Percentiles rank a stretch among this genome's conserved stretches.
Evolutionary conservation across 2,113 vertebrate species (phyloP).

Genomic region (Tupaia chinensis): DNA sequence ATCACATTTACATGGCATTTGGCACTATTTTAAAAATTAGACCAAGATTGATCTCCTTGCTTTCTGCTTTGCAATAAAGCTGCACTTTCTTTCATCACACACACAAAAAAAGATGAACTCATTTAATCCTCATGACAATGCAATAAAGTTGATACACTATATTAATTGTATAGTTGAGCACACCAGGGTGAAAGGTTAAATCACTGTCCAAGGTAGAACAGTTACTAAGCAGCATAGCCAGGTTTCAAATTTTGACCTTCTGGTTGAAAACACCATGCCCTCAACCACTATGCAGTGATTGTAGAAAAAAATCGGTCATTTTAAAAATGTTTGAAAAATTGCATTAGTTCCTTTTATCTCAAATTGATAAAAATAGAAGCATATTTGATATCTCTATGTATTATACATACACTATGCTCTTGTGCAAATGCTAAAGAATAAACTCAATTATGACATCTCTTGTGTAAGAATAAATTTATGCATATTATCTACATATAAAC

Average conservation of each 20-base stretch:
- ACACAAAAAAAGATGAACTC: not conserved
- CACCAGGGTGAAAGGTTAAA: not conserved
- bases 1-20: not conserved
- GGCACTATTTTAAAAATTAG: not conserved
- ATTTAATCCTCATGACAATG: not conserved
- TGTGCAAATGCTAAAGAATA: not conserved
- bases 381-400: not conserved
- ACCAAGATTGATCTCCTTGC: too few relatives aligned
- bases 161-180: not conserved
- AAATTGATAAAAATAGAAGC: not conserved
- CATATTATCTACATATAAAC: not conserved
- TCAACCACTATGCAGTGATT: not conserved
- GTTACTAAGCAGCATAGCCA: not conserved
- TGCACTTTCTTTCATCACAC: too few relatives aligned
- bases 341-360: not conserved
- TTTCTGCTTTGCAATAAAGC: too few relatives aligned
- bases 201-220: not conserved
- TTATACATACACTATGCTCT: not conserved
- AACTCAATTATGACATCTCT: not conserved
- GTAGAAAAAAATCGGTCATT: not conserved
- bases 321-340: slow-evolving; percentile 27
- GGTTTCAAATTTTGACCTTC: not conserved
- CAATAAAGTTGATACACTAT: not conserved
- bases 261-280: not conserved
- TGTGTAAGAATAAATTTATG: not conserved